A percentile compares a stretch with the other conserved stretches of the same genome.
These are phyloP conservation scores for Ceratina calcarata DNA, from an alignment of 1,140 invertebrate genomes.

Conservation along the genomic window DNA sequence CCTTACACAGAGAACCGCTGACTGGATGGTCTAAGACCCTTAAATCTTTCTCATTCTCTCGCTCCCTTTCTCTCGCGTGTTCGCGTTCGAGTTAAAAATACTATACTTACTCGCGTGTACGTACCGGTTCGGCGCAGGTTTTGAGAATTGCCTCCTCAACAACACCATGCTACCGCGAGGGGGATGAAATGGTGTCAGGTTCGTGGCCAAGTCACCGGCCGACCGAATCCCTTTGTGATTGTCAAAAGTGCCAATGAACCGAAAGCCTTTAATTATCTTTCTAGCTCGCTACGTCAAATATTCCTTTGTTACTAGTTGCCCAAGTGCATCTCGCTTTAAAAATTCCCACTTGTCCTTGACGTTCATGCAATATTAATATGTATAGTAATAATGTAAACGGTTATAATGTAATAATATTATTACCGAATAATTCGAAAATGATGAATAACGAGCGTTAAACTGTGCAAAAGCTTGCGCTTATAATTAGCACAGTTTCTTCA, in stretches of 20 bases:
- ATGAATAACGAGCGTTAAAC: not conserved
- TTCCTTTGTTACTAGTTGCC: not conserved
- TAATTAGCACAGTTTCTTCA: conserved; percentile 48
- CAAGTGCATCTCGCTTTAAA: not conserved
- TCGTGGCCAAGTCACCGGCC: not conserved
- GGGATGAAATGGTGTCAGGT: conserved; percentile 25
- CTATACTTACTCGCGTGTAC: conserved; percentile 26
- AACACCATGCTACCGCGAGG: conserved; percentile 12
- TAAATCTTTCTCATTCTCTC: conserved; percentile 63
- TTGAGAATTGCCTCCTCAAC: conserved; percentile 43
- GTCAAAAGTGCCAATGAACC: not conserved
- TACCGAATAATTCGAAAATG: not conserved
- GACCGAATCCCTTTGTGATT: not conserved
- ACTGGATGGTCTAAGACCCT: conserved; percentile 37
- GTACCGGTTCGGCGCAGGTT: conserved; percentile 46
- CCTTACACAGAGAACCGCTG: conserved; percentile 37
- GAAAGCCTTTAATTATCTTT: conserved; percentile 15
- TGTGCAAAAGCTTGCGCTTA: conserved; percentile 30
- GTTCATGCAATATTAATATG: not conserved
- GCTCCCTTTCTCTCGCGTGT: conserved; percentile 30
- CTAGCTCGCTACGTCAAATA: conserved; percentile 1
- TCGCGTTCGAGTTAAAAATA: conserved; percentile 60
- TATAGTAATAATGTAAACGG: no score
- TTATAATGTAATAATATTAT: not conserved
- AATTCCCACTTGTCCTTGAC: conserved; percentile 4